Percentiles rank a stretch among this genome's conserved stretches.
Evolutionary conservation across 2,888 invertebrate genomes (phyloP).

Genomic region (Microplitis manilae): DNA sequence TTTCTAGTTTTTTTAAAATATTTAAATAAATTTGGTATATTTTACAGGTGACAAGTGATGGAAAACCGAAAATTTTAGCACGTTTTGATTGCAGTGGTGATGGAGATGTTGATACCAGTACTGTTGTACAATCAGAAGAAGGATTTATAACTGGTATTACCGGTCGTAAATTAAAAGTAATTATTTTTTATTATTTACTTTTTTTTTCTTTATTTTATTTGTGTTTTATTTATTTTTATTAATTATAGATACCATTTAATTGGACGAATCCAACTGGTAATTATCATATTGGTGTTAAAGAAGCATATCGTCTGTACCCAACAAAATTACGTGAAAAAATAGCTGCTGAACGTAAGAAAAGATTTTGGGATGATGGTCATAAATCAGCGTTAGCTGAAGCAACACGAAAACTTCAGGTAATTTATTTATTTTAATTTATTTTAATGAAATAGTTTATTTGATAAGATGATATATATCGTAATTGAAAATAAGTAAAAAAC

Average conservation of each 20-base stretch:
- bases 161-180: slow-evolving; percentile 90
- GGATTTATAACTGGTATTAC: slow-evolving; percentile 88
- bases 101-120: slow-evolving; percentile 95
- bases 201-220: slow-evolving; percentile 13
- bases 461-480: neutral
- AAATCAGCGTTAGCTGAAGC: slow-evolving; percentile 86
- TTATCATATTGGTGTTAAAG: slow-evolving; percentile 90
- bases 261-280: slow-evolving; percentile 90
- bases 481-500: slow-evolving; percentile 22
- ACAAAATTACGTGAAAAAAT: slow-evolving; percentile 87
- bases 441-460: neutral
- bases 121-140: slow-evolving; percentile 79
- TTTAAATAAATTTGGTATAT: slow-evolving; percentile 16
- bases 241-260: slow-evolving; percentile 79
- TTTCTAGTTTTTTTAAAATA: slow-evolving; percentile 1
- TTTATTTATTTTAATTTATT: slow-evolving; percentile 15
- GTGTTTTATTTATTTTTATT: slow-evolving; percentile 14
- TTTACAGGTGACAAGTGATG: slow-evolving; percentile 86
- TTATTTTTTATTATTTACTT: slow-evolving; percentile 32
- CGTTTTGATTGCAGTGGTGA: slow-evolving; percentile 96
- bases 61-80: slow-evolving; percentile 93
- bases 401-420: slow-evolving; percentile 78
- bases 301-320: slow-evolving; percentile 90
- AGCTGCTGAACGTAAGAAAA: slow-evolving; percentile 82
- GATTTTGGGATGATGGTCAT: slow-evolving; percentile 88